phyloP scores from a whole-genome alignment of 2,797 vertebrate genomes.

The Acanthiza pusilla region DNA sequence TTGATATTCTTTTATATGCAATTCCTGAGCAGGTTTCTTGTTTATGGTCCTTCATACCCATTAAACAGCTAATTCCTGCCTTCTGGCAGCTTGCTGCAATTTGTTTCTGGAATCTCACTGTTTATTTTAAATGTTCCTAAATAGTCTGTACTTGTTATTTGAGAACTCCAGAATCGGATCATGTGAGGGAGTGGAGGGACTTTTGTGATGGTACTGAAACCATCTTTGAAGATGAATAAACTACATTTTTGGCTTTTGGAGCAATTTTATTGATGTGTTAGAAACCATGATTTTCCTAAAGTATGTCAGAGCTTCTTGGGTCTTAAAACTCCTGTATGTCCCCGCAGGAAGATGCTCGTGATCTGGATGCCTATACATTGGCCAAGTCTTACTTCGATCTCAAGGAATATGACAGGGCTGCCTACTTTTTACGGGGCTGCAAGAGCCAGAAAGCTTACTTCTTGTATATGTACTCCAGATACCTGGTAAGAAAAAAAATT shows the following conservation, averaged over 20 bases:
- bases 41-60: background rate
- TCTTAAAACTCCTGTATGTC: background rate
- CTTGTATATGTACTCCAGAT: constrained; percentile 98
- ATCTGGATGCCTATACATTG: constrained; percentile 92
- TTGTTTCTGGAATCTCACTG: background rate
- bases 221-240: background rate
- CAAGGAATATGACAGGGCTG: constrained; percentile 96
- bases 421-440: constrained; percentile 92
- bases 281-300: background rate
- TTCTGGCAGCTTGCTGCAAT: background rate
- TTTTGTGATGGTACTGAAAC: background rate
- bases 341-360: constrained; percentile 89
- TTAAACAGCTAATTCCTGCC: background rate
- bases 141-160: background rate
- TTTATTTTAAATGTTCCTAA: background rate
- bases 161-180: background rate
- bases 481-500: constrained; percentile 80
- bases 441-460: constrained; percentile 97
- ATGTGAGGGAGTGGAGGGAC: background rate
- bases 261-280: background rate
- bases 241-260: background rate
- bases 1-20: background rate
- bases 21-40: background rate
- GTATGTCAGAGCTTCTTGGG: background rate
- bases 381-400: constrained; percentile 98